Conservation (phyloP, 2,888 invertebrate genomes). For the Encarsia formosa region DNA sequence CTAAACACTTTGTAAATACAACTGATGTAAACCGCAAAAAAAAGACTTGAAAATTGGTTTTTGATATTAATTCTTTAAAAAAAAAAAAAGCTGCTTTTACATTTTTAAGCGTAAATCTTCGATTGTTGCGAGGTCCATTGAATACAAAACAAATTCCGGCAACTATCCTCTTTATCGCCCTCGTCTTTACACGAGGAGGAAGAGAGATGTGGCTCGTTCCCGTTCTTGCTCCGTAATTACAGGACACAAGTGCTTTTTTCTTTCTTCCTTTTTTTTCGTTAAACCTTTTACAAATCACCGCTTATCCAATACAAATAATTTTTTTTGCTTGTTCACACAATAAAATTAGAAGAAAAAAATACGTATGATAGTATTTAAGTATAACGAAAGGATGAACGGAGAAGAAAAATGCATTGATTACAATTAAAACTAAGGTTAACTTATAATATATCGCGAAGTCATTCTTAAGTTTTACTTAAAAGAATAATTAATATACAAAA, state of each 20-base stretch:
- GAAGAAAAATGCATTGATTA: conserved; percentile 22
- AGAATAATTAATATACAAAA: conserved; percentile 8
- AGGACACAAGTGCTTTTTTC: conserved; percentile 29
- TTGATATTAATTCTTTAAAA: background rate
- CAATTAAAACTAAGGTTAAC: conserved; percentile 14
- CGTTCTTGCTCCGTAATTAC: conserved; percentile 28
- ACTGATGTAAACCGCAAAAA: no score
- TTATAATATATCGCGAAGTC: conserved; percentile 7
- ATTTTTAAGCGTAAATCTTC: conserved; percentile 25
- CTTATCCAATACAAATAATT: background rate
- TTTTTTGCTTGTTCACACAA: no score
- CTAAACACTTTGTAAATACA: no score
- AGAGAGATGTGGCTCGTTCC: conserved; percentile 31
- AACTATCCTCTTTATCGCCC: conserved; percentile 35
- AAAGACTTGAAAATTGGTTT: background rate
- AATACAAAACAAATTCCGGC: conserved; percentile 29
- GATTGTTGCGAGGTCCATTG: conserved; percentile 27
- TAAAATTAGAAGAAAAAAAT: conserved; percentile 14
- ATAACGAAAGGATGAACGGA: conserved; percentile 22
- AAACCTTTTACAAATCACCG: no score
- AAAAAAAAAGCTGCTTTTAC: conserved; percentile 12
- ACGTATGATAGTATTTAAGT: conserved; percentile 3
- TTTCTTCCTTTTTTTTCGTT: conserved; percentile 24
- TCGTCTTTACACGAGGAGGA: conserved; percentile 35
- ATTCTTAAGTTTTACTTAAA: conserved; percentile 10